These are phyloP conservation scores for Dermolepida albohirtum DNA, from an alignment of 2,888 invertebrate species.

Conservation along the genomic window DNA sequence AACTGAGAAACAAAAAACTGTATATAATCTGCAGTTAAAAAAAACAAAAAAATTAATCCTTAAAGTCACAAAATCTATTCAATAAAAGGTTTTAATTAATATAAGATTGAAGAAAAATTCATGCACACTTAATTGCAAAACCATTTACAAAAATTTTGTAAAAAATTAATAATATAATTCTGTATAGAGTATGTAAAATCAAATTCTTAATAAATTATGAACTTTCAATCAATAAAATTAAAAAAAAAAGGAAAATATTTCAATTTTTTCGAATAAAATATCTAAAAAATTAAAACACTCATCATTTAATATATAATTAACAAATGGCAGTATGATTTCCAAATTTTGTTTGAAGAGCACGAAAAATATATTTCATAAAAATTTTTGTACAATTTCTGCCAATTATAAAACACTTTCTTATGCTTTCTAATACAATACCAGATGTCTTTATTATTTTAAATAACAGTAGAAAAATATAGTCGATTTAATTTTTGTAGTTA, in stretches of 20 bases:
- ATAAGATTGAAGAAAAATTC: no score
- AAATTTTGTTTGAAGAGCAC: conserved; percentile 19
- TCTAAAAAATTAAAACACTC: not conserved
- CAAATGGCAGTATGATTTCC: conserved; percentile 28
- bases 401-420: conserved; percentile 26
- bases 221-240: conserved; percentile 1
- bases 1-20: not conserved
- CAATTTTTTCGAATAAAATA: not conserved
- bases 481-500: conserved; percentile 31
- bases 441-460: conserved; percentile 31
- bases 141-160: no score
- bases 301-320: conserved; percentile 13
- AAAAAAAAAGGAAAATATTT: conserved; percentile 1
- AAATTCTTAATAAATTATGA: no score
- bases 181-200: no score
- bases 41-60: not conserved
- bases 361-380: conserved; percentile 24
- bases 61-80: no score
- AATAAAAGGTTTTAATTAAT: no score
- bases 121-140: no score
- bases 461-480: conserved; percentile 41
- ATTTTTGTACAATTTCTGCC: conserved; percentile 32
- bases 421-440: conserved; percentile 23
- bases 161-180: no score
- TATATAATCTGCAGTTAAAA: not conserved